These are phyloP conservation scores for Vombatus ursinus DNA, from an alignment of 2,113 vertebrate species.

Conservation along the genomic window DNA sequence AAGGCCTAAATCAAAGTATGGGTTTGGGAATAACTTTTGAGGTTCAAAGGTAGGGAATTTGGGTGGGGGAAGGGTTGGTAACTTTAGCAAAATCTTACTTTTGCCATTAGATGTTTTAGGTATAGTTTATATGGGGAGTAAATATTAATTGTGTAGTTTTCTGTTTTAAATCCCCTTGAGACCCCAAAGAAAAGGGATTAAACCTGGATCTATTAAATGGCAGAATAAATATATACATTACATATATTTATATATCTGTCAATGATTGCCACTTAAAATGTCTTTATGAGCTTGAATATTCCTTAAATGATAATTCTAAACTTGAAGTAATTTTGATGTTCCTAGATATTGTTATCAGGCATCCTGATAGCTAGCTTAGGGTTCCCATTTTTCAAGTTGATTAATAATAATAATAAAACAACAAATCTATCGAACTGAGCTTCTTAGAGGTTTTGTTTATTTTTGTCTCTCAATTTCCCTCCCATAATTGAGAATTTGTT, in stretches of 20 bases:
- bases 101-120: constrained; percentile 62
- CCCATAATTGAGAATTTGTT: constrained; percentile 52
- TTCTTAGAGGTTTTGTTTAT: constrained; percentile 75
- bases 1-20: constrained; percentile 68
- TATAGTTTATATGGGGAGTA: constrained; percentile 70
- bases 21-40: constrained; percentile 64
- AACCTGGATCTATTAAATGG: constrained; percentile 67
- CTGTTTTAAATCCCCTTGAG: constrained; percentile 76
- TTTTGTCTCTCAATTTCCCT: constrained; percentile 69
- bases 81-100: constrained; percentile 70
- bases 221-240: constrained; percentile 64
- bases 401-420: constrained; percentile 25
- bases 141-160: constrained; percentile 76
- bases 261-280: background rate
- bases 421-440: constrained; percentile 76
- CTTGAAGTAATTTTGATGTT: constrained; percentile 76
- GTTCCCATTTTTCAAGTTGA: constrained; percentile 74
- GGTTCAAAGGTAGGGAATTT: constrained; percentile 48
- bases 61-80: constrained; percentile 50
- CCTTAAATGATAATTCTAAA: constrained; percentile 76
- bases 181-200: constrained; percentile 64
- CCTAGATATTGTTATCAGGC: constrained; percentile 72
- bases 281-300: constrained; percentile 73
- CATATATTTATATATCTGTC: background rate
- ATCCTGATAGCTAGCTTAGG: constrained; percentile 76